Evolutionary conservation across 1,140 invertebrate genomes (phyloP).

Genomic region (Lycorma delicatula): DNA sequence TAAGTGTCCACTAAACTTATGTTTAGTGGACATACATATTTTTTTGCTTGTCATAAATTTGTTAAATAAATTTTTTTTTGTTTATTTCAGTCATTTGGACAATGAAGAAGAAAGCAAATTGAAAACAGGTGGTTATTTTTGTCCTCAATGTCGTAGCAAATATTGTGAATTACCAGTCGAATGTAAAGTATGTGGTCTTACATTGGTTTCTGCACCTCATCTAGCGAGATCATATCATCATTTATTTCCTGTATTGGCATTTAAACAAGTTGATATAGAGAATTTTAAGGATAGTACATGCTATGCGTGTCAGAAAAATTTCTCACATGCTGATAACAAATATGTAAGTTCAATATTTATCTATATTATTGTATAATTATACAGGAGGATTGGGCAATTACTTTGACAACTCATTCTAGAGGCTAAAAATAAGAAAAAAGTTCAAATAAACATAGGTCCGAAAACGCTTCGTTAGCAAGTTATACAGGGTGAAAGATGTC

Average conservation of each 20-base stretch:
- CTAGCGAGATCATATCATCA: slow-evolving; percentile 95
- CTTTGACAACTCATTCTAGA: too few relatives aligned
- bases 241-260: slow-evolving; percentile 83
- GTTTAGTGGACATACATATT: too few relatives aligned
- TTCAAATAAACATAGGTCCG: too few relatives aligned
- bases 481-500: too few relatives aligned
- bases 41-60: too few relatives aligned
- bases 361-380: too few relatives aligned
- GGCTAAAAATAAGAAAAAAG: too few relatives aligned
- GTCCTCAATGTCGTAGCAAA: slow-evolving; percentile 85
- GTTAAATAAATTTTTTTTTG: too few relatives aligned
- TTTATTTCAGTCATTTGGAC: slow-evolving; percentile 65
- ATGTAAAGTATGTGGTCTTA: slow-evolving; percentile 89
- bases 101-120: slow-evolving; percentile 51
- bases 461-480: too few relatives aligned
- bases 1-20: too few relatives aligned
- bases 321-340: slow-evolving; percentile 16
- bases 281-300: background rate
- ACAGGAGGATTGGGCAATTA: too few relatives aligned
- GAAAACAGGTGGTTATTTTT: slow-evolving; percentile 77
- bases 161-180: slow-evolving; percentile 97
- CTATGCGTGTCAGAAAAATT: slow-evolving; percentile 16
- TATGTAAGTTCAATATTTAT: slow-evolving; percentile 22
- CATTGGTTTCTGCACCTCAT: slow-evolving; percentile 95
- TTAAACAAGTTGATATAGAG: slow-evolving; percentile 49